Evolutionary conservation across 30 jellyfish, hydroid and myxozoan species (phyloP).

Genomic region (Chrysaora quinquecirrha): DNA sequence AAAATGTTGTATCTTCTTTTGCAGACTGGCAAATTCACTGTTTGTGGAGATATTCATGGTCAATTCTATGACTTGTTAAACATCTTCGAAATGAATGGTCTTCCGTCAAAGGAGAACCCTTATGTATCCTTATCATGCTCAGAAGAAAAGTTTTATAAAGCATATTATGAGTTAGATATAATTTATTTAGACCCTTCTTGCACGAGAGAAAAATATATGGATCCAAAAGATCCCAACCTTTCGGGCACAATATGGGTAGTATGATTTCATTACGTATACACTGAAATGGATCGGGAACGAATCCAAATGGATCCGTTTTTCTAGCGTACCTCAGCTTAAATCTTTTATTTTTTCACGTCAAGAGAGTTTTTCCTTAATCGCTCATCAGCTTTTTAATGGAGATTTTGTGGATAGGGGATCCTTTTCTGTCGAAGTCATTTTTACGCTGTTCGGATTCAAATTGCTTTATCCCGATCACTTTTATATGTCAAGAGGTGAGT

Average conservation of each 20-base stretch:
- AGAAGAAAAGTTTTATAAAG: no score
- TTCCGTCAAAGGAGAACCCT: slow-evolving; percentile 95
- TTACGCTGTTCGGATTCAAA: slow-evolving; percentile 75
- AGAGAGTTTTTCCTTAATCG: slow-evolving; percentile 73
- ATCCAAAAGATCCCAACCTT: no score
- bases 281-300: no score
- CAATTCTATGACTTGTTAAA: slow-evolving; percentile 91
- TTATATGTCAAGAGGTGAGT: slow-evolving; percentile 94
- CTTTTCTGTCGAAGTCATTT: slow-evolving; percentile 96
- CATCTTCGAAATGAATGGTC: slow-evolving; percentile 90
- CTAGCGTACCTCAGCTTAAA: no score
- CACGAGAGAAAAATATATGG: no score
- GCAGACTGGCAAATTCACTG: slow-evolving; percentile 89
- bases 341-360: no score
- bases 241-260: no score
- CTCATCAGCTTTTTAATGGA: slow-evolving; percentile 90
- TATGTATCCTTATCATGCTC: slow-evolving; percentile 96
- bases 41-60: slow-evolving; percentile 99
- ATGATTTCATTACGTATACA: no score
- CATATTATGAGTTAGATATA: no score
- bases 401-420: slow-evolving; percentile 99
- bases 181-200: no score
- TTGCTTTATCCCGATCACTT: slow-evolving; percentile 93
- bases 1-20: neutral
- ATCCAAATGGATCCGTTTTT: no score